These are phyloP conservation scores for Schizopygopsis malacanthus DNA, from an alignment of 2,797 vertebrate species.

Conservation along the genomic window DNA sequence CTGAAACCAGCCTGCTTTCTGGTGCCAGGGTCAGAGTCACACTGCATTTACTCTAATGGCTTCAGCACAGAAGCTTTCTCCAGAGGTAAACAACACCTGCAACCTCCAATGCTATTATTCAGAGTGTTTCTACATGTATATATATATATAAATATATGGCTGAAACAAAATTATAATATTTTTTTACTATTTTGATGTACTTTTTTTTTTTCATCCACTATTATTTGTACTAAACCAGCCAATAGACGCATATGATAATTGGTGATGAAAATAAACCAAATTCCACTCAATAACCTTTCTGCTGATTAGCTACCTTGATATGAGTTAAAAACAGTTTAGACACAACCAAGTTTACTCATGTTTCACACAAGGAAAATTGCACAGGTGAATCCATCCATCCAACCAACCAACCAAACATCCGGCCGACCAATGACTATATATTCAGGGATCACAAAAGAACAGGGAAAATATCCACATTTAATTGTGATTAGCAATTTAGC, in stretches of 20 bases:
- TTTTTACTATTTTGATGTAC: neutral
- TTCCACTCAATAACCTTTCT: neutral
- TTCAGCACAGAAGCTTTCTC: constrained; percentile 51
- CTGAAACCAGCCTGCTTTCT: constrained; percentile 49
- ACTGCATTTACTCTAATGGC: constrained; percentile 54
- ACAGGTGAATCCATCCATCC: too few species aligned
- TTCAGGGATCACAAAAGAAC: too few species aligned
- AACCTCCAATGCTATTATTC: constrained; percentile 35
- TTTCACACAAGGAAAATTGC: too few species aligned
- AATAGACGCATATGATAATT: neutral
- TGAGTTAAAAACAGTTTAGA: neutral
- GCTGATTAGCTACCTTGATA: neutral
- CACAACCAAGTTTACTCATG: neutral
- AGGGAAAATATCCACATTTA: too few species aligned
- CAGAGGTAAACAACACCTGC: constrained; percentile 40
- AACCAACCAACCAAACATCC: too few species aligned
- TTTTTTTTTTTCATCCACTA: neutral
- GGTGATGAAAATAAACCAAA: too few species aligned
- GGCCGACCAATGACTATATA: too few species aligned
- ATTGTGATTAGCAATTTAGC: too few species aligned
- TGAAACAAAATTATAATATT: neutral
- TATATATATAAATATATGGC: neutral
- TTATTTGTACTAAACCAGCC: neutral
- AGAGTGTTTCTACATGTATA: constrained; percentile 17
- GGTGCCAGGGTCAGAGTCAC: constrained; percentile 47